Evolutionary conservation across 92 coral and sea anemone species (phyloP), one percentile per base, ranked within the genome.

Genomic region (Actinernus sp.): DNA sequence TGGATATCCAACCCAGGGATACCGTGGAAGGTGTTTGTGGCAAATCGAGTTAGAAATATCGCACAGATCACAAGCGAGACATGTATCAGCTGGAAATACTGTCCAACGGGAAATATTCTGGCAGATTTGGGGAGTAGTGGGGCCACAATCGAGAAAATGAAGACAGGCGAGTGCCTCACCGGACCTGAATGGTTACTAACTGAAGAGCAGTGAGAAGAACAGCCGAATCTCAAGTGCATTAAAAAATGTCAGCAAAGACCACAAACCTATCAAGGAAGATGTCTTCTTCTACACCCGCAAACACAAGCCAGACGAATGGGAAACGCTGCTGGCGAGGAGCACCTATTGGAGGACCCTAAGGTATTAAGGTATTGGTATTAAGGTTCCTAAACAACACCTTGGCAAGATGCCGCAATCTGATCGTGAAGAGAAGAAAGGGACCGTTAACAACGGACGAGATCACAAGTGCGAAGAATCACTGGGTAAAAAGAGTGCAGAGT

Each of bases 221-320:
- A n/a, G n/a, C n/a, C n/a, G n/a, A n/a, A n/a, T n/a, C n/a, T n/a
- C n/a, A n/a, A n/a, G n/a, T n/a, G 59, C 55, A 58, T 43, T 23
- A n/a, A 58, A n/a, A n/a, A n/a, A n/a, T n/a, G n/a, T n/a, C n/a
- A n/a, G n/a, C n/a, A n/a, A n/a, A n/a, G n/a, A n/a, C n/a, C n/a
- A n/a, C n/a, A n/a, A n/a, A n/a, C n/a, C n/a, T n/a, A n/a, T n/a
- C n/a, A n/a, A n/a, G n/a, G n/a, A n/a, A n/a, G n/a, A n/a, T n/a
- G n/a, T n/a, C n/a, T n/a, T n/a, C n/a, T n/a, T n/a, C n/a, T n/a
- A n/a, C n/a, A n/a, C n/a, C n/a, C n/a, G n/a, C n/a, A n/a, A n/a
- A n/a, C n/a, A n/a, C n/a, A n/a, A n/a, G n/a, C 83, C 71, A 26
- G 79, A 68, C 13, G 63, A 76, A 53, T 83, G 89, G 84, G 74